Conservation (phyloP, 1,140 invertebrate genomes). For the Musca domestica region DNA sequence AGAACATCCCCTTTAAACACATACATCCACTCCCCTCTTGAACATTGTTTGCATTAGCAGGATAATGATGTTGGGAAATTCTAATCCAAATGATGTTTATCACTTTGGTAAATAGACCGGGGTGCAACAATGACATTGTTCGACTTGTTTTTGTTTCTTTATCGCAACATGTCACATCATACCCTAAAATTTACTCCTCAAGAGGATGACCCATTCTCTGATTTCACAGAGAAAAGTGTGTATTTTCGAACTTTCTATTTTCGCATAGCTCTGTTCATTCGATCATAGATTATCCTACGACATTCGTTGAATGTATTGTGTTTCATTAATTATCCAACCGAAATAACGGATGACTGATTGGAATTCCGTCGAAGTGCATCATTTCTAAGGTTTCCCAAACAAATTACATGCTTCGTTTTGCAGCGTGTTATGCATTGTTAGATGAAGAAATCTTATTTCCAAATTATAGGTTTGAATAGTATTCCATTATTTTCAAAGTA, state of each 20-base stretch:
- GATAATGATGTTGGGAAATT: neutral
- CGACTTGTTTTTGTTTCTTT: neutral
- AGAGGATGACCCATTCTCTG: neutral
- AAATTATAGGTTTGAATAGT: no score
- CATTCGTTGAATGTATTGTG: neutral
- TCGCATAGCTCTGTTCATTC: neutral
- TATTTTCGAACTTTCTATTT: slow-evolving; percentile 4
- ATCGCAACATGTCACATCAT: neutral
- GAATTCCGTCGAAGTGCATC: no score
- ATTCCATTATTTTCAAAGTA: no score
- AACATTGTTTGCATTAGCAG: neutral
- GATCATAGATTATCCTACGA: neutral
- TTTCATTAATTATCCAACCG: neutral
- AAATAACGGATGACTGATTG: no score
- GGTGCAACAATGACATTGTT: slow-evolving; percentile 6
- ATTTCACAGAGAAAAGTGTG: neutral
- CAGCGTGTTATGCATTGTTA: neutral
- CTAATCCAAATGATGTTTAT: slow-evolving; percentile 14
- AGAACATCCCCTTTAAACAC: no score
- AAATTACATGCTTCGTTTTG: neutral
- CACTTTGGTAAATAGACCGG: slow-evolving; percentile 2
- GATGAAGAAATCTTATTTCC: no score
- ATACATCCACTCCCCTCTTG: no score
- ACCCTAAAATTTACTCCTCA: neutral
- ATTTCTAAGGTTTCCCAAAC: no score